Evolutionary conservation across 2,113 vertebrate species (phyloP), one percentile per base, ranked within the genome.

Genomic region (Rafetus swinhoei): DNA sequence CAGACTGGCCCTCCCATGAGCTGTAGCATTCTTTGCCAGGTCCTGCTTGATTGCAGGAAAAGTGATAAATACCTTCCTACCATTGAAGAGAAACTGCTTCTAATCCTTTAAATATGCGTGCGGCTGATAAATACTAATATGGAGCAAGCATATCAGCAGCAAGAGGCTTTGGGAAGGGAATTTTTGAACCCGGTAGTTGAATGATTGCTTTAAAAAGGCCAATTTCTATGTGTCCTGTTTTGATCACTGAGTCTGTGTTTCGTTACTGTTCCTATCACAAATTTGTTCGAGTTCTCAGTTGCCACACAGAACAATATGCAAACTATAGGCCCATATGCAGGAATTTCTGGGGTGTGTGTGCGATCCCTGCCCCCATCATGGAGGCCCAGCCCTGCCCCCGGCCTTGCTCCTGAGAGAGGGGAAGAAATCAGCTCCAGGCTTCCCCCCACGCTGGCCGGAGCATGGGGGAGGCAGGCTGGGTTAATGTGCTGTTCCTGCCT

Each of bases 101-200:
- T 84, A 93, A 35, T 60, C 22, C n/a, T 69, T 87, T 27, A 82
- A 95, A 82, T 16, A 35, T 39, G 25, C 52, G 79, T 72, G 52
- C n/a, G 93, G 54, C 79, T 94, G 84, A 90, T 93, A 89, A 92
- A 92, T 89, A 53, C 60, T 90, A 93, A 96, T 62, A 22, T 84
- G 50, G 52, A 21, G 79, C 85, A 85, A 72, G 35, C 7, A 25
- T 6, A 50, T 77, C 12, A 45, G 72, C 79, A 77, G 25, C 35
- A 85, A 92, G 52, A 83, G 2, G 83, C 81, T 94, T 93, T 86
- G 77, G 74, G 74, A 59, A 80, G 92, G 45, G 15, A 93, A 90
- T 94, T 95, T 87, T 95, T 94, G 45, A 39, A 86, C 83, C 65
- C 94, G 53, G 21, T 84, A 86, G 59, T 74, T 86, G 79, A 86